A percentile compares a stretch with the other conserved stretches of the same genome.
These are phyloP conservation scores for Sarotherodon lohbergeri DNA, from an alignment of 2,113 vertebrate species.

Conservation along the genomic window DNA sequence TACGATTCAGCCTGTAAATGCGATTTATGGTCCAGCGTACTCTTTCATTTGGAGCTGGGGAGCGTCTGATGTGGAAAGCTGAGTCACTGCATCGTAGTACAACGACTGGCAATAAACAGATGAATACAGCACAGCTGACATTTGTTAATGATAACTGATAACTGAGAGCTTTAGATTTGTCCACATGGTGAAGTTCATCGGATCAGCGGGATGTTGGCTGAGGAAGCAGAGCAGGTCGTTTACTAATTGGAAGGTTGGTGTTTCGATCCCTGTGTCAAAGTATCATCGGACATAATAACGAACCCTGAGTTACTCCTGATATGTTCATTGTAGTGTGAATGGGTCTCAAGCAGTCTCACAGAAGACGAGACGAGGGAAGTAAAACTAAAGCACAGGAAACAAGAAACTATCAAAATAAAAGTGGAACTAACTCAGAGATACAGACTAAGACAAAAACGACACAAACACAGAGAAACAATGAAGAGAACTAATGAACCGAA, in stretches of 20 bases:
- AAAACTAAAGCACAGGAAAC: background rate
- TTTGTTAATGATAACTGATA: background rate
- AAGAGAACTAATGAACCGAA: background rate
- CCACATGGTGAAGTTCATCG: background rate
- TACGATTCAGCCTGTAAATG: background rate
- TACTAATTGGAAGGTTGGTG: background rate
- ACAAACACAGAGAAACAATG: background rate
- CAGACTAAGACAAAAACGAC: background rate
- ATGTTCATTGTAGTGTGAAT: fast-evolving
- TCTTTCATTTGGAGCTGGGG: background rate
- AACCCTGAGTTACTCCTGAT: background rate
- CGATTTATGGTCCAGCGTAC: background rate
- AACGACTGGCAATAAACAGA: background rate
- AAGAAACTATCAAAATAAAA: background rate
- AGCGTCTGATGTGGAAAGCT: background rate
- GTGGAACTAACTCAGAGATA: fast-evolving
- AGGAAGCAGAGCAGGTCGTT: background rate
- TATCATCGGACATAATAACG: background rate
- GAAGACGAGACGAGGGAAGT: background rate
- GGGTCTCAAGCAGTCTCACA: background rate
- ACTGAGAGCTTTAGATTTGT: background rate
- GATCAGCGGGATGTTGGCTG: fast-evolving
- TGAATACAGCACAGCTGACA: background rate
- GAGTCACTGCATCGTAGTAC: background rate
- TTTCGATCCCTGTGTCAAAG: background rate